Percentiles rank a stretch among this genome's conserved stretches.
Evolutionary conservation across 2,797 vertebrate species (phyloP).

Genomic region (Malacoctenus gilli): DNA sequence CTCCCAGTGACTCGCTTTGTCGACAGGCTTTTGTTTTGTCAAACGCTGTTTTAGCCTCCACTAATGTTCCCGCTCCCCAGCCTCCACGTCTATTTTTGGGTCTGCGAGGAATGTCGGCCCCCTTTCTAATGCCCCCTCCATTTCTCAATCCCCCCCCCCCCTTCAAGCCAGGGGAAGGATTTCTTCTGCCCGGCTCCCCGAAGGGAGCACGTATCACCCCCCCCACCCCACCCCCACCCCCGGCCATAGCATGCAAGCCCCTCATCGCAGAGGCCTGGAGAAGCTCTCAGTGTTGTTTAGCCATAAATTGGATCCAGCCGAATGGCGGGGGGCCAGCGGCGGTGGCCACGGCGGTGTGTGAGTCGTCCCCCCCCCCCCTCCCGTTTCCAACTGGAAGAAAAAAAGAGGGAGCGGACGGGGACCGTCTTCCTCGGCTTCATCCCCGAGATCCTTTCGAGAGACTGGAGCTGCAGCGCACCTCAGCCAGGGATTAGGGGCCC

Average conservation of each 20-base stretch:
- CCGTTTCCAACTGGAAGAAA: constrained; percentile 8
- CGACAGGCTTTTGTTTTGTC: constrained; percentile 48
- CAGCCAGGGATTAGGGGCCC: constrained; percentile 67
- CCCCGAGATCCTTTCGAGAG: constrained; percentile 61
- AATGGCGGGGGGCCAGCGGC: constrained; percentile 72
- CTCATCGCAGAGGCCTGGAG: constrained; percentile 50
- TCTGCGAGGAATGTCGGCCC: constrained; percentile 66
- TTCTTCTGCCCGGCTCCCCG: constrained; percentile 58
- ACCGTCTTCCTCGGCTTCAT: constrained; percentile 55
- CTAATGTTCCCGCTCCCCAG: constrained; percentile 42
- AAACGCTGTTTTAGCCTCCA: constrained; percentile 38
- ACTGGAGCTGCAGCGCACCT: constrained; percentile 56
- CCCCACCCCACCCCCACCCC: no score
- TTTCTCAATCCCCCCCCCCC: constrained; percentile 17
- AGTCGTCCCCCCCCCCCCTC: constrained; percentile 4
- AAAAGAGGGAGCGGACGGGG: constrained; percentile 26
- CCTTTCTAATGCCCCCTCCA: constrained; percentile 2
- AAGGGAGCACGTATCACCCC: constrained; percentile 58
- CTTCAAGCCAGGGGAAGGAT: constrained; percentile 41
- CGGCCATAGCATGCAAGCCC: constrained; percentile 73
- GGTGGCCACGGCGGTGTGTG: constrained; percentile 30
- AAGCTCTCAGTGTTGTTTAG: constrained; percentile 59
- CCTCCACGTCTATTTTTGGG: constrained; percentile 71
- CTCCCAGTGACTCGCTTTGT: constrained; percentile 18
- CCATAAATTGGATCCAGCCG: constrained; percentile 80